Base-by-base conservation (phyloP, 2,797 vertebrate species). In the Melanotaenia pygmaea region DNA sequence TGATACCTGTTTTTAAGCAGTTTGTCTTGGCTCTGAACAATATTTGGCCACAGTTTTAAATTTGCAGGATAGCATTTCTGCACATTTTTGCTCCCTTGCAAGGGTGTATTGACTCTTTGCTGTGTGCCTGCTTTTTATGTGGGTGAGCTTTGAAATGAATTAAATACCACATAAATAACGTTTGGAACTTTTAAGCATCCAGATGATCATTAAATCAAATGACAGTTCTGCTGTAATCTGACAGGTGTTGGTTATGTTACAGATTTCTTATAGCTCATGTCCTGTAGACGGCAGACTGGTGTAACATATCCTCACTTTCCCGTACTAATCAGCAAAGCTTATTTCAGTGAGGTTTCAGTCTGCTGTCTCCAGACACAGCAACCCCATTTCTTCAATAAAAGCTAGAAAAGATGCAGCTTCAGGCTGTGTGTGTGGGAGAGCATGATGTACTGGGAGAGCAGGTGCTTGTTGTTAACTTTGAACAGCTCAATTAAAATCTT, bases 201-300 rank as follows among this genome's bases (percentile, higher is more conserved):
- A 34, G 43, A 34, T 64, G 62, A 50, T 50, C 20, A 50, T 50
- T 50, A 34, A 50, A n/a, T 64, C 24, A 30, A 62, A n/a, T 64
- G 16, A n/a, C 24, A 28, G 1, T 30, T 67, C 16, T 57, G 18
- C 26, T 57, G 24, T 30, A 67, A 57, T 57, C 5, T 40, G 18
- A 38, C 64, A 66, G 35, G 14, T 54, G 51, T 56, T 56, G 22
- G 26, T 57, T 3, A 43, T 43, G 37, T 43, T 43, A 7, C 16
- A 13, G 16, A 22, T 22, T 50, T 4, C 14, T 61, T 16, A 43
- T 40, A 20, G 60, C 22, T 13, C 26, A 28, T 18, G 13, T 64
- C 3, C 35, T 26, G 24, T 20, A 18, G 60, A 28, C 18, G 18
- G 37, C 1, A 37, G 12, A 20, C n/a, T 56, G 18, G 28, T 40